Conservation (phyloP, 1,140 invertebrate genomes). For the Drosophila ambigua region DNA sequence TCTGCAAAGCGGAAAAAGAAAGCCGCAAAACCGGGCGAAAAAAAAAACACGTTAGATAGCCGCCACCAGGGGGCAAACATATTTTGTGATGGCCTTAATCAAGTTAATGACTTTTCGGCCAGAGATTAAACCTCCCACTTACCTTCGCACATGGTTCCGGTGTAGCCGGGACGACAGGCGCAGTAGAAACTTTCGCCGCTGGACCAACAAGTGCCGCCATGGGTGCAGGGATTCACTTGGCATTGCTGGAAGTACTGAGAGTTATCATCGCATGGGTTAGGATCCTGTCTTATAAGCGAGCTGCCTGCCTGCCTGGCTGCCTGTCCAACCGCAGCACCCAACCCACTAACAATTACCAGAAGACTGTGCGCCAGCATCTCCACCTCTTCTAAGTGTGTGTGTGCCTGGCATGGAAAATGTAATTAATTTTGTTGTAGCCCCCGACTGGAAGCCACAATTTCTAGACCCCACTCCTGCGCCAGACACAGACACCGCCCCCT, state of each 20-base stretch:
- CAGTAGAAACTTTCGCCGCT: slow-evolving; percentile 90
- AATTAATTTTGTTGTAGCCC: slow-evolving; percentile 73
- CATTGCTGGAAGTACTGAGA: slow-evolving; percentile 86
- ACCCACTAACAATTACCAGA: slow-evolving; percentile 42
- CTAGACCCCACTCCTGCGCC: slow-evolving; percentile 13
- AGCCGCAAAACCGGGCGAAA: slow-evolving; percentile 6
- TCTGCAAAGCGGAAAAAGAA: slow-evolving; percentile 81
- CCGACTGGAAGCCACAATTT: slow-evolving; percentile 40
- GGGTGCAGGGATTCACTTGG: slow-evolving; percentile 90
- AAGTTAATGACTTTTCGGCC: slow-evolving; percentile 49
- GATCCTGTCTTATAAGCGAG: no score
- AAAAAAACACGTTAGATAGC: slow-evolving; percentile 26
- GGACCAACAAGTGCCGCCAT: slow-evolving; percentile 91
- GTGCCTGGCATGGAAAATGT: slow-evolving; percentile 75
- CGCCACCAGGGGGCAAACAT: slow-evolving; percentile 7
- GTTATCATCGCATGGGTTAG: slow-evolving; percentile 46
- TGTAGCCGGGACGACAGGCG: slow-evolving; percentile 89
- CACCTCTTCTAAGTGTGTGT: slow-evolving; percentile 32
- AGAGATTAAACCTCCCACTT: slow-evolving; percentile 42
- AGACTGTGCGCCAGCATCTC: background rate
- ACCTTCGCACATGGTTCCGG: slow-evolving; percentile 91
- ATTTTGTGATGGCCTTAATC: slow-evolving; percentile 35
- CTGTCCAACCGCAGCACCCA: background rate
- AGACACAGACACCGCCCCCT: slow-evolving; percentile 6
- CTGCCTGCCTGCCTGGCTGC: no score